A percentile compares a stretch with the other conserved stretches of the same genome.
Conservation (phyloP, 2,797 vertebrate genomes). For the Phrynocephalus forsythii region DNA sequence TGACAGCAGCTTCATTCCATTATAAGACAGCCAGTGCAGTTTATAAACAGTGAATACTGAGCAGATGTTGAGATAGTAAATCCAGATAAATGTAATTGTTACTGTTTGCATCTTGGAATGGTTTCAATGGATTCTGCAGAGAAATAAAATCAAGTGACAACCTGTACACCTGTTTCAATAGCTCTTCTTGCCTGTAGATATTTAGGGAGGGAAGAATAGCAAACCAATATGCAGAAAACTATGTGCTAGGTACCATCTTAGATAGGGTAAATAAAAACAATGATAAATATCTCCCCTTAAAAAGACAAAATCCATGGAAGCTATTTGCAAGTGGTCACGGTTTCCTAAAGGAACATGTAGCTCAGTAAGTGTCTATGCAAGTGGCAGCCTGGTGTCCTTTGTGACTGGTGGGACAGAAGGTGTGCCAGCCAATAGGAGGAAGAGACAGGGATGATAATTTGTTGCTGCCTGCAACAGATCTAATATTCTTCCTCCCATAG, state of each 20-base stretch:
- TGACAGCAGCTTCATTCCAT: slow-evolving; percentile 39
- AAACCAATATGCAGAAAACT: neutral
- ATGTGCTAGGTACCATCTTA: slow-evolving; percentile 1
- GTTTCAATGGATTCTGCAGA: slow-evolving; percentile 20
- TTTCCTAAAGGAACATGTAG: neutral
- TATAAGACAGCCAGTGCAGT: slow-evolving; percentile 2
- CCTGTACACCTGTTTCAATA: slow-evolving; percentile 21
- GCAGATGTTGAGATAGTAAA: slow-evolving; percentile 30
- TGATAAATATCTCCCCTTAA: neutral
- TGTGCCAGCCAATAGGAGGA: no score
- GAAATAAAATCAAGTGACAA: slow-evolving; percentile 25
- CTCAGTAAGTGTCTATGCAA: neutral
- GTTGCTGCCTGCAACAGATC: no score
- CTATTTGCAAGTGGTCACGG: neutral
- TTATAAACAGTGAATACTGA: slow-evolving; percentile 22
- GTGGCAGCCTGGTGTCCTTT: neutral
- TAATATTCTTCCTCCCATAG: no score
- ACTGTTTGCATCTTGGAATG: slow-evolving; percentile 23
- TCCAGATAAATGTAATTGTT: slow-evolving; percentile 30
- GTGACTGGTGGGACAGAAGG: no score
- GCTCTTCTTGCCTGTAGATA: slow-evolving; percentile 19
- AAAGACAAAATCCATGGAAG: neutral
- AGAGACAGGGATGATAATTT: no score
- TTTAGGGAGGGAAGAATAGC: neutral
- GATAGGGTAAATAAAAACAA: neutral